phyloP scores from a whole-genome alignment of 2,113 vertebrate genomes.

The Patagioenas fasciata region DNA sequence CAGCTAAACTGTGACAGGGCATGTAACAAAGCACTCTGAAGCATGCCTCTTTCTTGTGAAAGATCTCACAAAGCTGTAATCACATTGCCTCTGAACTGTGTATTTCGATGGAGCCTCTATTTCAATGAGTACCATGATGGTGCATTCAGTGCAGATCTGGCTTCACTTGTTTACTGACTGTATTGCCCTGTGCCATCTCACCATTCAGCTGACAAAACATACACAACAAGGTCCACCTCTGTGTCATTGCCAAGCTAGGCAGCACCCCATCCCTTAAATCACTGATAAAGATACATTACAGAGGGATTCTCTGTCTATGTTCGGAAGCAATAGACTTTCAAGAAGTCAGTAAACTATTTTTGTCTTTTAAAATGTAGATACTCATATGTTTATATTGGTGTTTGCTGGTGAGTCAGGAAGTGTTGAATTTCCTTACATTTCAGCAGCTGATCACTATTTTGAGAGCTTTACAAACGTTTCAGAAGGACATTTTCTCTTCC shows the following conservation, averaged over 20 bases:
- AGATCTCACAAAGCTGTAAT: neutral
- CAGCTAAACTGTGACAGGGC: neutral
- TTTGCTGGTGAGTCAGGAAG: neutral
- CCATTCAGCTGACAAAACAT: neutral
- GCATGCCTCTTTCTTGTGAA: rapidly evolving
- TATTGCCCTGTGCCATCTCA: neutral
- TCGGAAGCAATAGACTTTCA: neutral
- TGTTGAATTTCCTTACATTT: neutral
- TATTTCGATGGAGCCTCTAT: neutral
- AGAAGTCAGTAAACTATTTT: neutral
- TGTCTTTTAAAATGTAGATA: neutral
- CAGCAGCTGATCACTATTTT: neutral
- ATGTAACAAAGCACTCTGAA: neutral
- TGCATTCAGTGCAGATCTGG: neutral
- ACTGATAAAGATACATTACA: neutral
- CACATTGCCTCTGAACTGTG: neutral
- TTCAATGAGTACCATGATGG: neutral
- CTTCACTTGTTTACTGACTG: neutral
- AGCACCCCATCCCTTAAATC: neutral
- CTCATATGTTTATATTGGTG: neutral
- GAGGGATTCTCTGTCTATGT: neutral
- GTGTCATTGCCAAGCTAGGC: rapidly evolving
- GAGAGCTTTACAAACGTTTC: neutral
- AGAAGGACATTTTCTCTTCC: neutral
- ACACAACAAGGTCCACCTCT: rapidly evolving